Base-by-base conservation (phyloP, 2,888 invertebrate species). In the Tinea trinotella region DNA sequence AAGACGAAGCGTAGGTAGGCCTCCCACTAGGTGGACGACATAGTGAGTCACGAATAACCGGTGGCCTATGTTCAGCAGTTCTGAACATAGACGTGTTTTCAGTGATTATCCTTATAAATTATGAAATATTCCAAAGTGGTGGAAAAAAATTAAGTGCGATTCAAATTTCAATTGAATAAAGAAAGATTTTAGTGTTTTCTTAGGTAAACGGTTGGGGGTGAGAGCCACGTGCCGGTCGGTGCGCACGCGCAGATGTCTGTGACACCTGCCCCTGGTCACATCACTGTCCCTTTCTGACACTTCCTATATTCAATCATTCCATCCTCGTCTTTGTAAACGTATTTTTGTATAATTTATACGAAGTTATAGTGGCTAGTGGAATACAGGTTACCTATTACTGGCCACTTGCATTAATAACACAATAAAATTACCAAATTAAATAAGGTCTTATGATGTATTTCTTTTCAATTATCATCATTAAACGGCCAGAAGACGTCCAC, bases 271-370 rank as follows among this genome's bases (percentile, higher is more conserved):
- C 75, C 76, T 68, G 69, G 34, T 74, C 76, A 77, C 74, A 19
- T 68, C 70, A 62, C 60, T 73, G 65, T 84, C 83, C 74, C 81
- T 67, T 61, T 82, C 79, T 70, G 64, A 63, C 70, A 53, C 34
- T 40, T 12, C 6, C 58, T 59, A 64, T 56, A 65, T 13, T 63
- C 58, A 64, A 63, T 64, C 62, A 63, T 54, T 56, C 70, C 60
- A 67, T 84, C 84, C 68, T 63, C 68, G 55, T 82, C 77, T 66
- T 55, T 66, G 67, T 70, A 75, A 74, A 74, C 81, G 82, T 81
- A 83, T 82, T 85, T 82, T 83, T 79, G 82, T 82, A 80, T 81
- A 85, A 82, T 83, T 81, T 83, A 84, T 83, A 82, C 80, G 73
- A 76, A 76, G 75, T 82, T 78, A 78, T 74, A 79, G 83, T 81